These are phyloP conservation scores for Amblyornis subalaris DNA, from an alignment of 2,113 vertebrate species.

Conservation along the genomic window DNA sequence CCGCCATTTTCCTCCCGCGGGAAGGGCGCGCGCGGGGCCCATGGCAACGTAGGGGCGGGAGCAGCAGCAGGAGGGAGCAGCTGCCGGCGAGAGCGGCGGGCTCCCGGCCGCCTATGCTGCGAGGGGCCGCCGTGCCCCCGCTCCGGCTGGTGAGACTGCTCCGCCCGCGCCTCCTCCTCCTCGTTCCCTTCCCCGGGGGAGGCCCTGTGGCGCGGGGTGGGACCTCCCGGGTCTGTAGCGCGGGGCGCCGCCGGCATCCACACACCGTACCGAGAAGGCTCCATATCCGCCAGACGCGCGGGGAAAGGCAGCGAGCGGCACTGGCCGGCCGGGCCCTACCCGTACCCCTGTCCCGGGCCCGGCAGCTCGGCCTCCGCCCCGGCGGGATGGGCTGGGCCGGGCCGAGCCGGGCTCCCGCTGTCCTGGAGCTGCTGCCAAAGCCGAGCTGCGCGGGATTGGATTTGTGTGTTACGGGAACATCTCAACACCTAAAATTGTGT, in stretches of 20 bases:
- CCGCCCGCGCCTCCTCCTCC: background rate
- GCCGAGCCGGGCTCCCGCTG: fast-evolving
- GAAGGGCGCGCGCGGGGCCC: background rate
- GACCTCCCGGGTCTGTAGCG: fast-evolving
- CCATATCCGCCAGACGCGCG: fast-evolving
- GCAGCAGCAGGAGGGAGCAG: background rate
- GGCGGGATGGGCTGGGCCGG: fast-evolving
- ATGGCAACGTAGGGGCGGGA: background rate
- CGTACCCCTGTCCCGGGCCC: too few relatives aligned
- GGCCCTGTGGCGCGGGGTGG: background rate
- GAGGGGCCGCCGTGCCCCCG: background rate
- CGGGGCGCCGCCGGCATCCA: fast-evolving
- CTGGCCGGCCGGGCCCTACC: background rate
- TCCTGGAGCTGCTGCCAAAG: fast-evolving
- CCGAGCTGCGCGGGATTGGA: fast-evolving
- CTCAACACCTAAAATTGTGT: fast-evolving
- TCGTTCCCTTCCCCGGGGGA: background rate
- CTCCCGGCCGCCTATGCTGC: background rate
- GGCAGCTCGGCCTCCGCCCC: background rate
- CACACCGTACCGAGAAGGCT: fast-evolving
- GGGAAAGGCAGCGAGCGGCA: background rate
- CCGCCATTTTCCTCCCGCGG: background rate
- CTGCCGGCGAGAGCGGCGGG: background rate
- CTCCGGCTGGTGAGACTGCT: background rate
- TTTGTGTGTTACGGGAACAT: background rate